Base-by-base conservation (phyloP, 2,888 invertebrate genomes). In the Chelonus formosanus region DNA sequence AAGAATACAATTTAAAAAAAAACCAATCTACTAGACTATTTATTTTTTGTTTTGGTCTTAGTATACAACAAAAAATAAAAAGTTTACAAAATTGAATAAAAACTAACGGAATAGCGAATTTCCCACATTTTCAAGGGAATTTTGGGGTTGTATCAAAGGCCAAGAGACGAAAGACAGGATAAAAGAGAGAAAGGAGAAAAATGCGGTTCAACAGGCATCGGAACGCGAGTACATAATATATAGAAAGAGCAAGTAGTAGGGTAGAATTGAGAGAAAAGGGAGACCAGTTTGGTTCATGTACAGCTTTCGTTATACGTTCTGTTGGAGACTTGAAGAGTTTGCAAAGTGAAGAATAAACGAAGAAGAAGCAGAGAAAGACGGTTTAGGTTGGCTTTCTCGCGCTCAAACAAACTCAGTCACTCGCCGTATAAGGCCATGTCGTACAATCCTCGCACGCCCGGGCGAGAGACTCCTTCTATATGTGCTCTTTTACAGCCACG, bases 401-500 rank as follows among this genome's bases (percentile, higher is more conserved):
- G 65, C 50, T 61, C 47, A n/a, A 40, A 40, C 48, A 40, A n/a
- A 10, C 44, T 44, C 40, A 54, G 55, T 36, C 54, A 62, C 65
- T 64, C 69, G 68, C 73, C 73, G 69, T 73, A 73, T 73, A 73
- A 69, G 73, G 73, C 55, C 69, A 66, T 70, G 65, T 71, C 68
- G 67, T 65, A 69, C 61, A 60, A 67, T 54, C 40, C 65, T 48
- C 60, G 45, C 65, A 60, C 60, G 47, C 54, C 60, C 58, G 53
- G 48, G 50, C 50, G 57, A 47, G 40, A 44, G 48, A 50, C 31
- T 4, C n/a, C 40, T 47, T 20, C 50, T 43, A 10, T 36, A 36
- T 35, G 40, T 54, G 47, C 47, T 40, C 50, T 43, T 50, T 35
- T 45, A 40, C 36, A 55, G 8, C 43, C 34, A 47, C 45, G 34